Base-by-base conservation (phyloP, 2,797 vertebrate species). In the Thunnus albacares region DNA sequence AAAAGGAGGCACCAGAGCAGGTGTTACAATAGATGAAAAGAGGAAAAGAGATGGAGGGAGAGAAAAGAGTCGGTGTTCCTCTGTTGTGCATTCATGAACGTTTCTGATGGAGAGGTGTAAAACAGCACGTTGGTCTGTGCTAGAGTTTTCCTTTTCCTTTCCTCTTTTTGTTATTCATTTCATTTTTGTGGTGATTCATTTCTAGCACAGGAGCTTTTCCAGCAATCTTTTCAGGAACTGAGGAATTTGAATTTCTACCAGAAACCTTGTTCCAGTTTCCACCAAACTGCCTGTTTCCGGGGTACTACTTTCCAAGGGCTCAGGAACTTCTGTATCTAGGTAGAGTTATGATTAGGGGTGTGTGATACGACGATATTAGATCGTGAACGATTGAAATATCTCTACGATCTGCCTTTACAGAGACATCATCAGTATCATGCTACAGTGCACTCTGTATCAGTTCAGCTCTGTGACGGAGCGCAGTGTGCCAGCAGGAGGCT, bases 81-180 rank as follows among this genome's bases (percentile, higher is more conserved):
- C 73, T 56, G 70, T 30, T 63, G 56, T 64, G 75, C 57, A 30
- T 57, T 79, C 83, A 82, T 73, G 65, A 85, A 65, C 5, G 3
- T 57, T 67, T 86, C 38, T 69, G 51, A 77, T 60, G 26, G 62
- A 71, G 53, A 15, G 13, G 22, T 60, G 26, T 66, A 38, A 76
- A 84, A 63, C 38, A 11, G 17, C n/a, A 30, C 53, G 62, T 28
- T 69, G 65, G 75, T 59, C 58, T 51, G 55, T 20, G 43, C 60
- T 53, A 4, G 53, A 55, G 63, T 28, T 76, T 79, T 53, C 35
- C 30, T 38, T 60, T 68, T 57, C 64, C 30, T 58, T 62, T 77
- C 49, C 5, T 35, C 41, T 17, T 24, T 72, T 58, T 79, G 68
- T 52, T 51, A 58, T 66, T 73, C 56, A 71, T 83, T 51, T 8